Percentiles rank a stretch among this genome's conserved stretches.
These are phyloP conservation scores for Rhinopithecus roxellana DNA, from an alignment of 2,113 vertebrate species.

Conservation along the genomic window DNA sequence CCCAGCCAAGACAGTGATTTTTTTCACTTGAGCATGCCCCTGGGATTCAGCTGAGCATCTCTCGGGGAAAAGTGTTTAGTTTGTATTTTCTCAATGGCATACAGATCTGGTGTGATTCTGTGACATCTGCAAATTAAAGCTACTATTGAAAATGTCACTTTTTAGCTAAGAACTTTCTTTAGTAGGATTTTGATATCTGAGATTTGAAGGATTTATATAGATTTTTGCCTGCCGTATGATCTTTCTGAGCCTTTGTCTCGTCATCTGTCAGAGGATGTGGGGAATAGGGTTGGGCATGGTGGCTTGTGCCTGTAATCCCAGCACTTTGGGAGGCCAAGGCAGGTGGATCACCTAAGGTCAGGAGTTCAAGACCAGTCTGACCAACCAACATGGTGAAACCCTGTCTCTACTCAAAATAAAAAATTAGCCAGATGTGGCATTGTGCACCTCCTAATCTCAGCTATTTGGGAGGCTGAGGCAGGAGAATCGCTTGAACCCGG, in stretches of 20 bases:
- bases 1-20: too few relatives aligned
- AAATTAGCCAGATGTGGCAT: too few relatives aligned
- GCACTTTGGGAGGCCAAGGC: too few relatives aligned
- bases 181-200: not conserved
- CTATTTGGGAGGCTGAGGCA: too few relatives aligned
- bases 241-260: not conserved
- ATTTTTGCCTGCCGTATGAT: not conserved
- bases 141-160: not conserved
- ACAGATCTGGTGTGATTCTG: not conserved
- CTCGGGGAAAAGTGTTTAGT: not conserved
- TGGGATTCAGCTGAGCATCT: not conserved
- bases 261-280: not conserved
- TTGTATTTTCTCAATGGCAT: not conserved
- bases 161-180: not conserved
- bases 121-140: not conserved
- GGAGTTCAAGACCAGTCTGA: too few relatives aligned
- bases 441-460: too few relatives aligned
- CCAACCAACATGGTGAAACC: too few relatives aligned
- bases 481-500: too few relatives aligned
- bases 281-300: too few relatives aligned
- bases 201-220: not conserved
- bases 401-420: too few relatives aligned
- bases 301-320: too few relatives aligned
- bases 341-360: too few relatives aligned
- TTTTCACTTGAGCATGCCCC: not conserved